These are phyloP conservation scores for Forficula auricularia DNA, from an alignment of 1,140 invertebrate species.

Conservation along the genomic window DNA sequence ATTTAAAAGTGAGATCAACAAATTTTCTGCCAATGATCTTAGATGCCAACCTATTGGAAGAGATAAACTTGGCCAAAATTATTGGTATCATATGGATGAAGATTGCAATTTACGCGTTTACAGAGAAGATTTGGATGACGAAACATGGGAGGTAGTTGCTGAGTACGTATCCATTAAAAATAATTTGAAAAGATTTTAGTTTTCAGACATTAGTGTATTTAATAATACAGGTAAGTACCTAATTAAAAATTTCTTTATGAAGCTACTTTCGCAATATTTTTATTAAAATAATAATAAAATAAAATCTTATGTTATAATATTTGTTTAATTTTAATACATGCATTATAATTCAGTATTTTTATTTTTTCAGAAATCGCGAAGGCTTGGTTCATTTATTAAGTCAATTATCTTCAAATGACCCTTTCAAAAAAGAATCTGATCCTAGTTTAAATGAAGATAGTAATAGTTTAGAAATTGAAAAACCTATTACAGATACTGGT, in stretches of 20 bases:
- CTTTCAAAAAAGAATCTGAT: conserved; percentile 31
- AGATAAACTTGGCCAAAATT: conserved; percentile 73
- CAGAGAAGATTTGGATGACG: conserved; percentile 85
- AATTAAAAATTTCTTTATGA: too few species aligned
- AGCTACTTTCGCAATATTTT: too few species aligned
- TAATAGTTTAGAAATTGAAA: conserved; percentile 35
- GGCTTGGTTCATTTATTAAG: conserved; percentile 56
- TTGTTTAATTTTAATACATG: neutral
- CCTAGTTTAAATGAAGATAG: conserved; percentile 45
- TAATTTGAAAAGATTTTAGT: conserved; percentile 4
- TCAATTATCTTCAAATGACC: conserved; percentile 45
- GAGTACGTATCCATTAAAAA: conserved; percentile 55
- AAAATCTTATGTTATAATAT: neutral
- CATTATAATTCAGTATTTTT: conserved; percentile 10
- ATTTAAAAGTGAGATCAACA: conserved; percentile 84
- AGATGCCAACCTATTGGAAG: conserved; percentile 71
- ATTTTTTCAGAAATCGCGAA: conserved; percentile 41
- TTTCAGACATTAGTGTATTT: conserved; percentile 7
- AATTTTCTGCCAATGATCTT: conserved; percentile 56
- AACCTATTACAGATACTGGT: conserved; percentile 31
- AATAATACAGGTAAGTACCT: too few species aligned
- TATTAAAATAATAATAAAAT: too few species aligned
- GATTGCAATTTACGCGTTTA: conserved; percentile 80
- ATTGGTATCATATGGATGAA: conserved; percentile 84
- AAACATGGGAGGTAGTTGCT: conserved; percentile 84